Conservation (phyloP, 2,113 vertebrate species). For the Zosterops pallidus region DNA sequence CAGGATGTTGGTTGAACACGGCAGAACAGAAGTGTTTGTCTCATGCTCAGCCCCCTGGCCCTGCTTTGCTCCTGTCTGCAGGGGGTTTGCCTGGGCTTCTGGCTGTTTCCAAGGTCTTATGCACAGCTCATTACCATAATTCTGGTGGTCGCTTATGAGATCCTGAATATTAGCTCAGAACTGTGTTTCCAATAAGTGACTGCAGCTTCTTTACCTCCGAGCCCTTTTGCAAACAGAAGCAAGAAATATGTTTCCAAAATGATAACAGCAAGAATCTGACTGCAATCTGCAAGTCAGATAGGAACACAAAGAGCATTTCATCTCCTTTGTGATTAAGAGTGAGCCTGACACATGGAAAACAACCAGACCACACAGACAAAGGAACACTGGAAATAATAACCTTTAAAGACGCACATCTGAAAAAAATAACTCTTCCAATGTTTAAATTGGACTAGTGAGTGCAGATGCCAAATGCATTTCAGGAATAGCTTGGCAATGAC, state of each 20-base stretch:
- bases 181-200: neutral
- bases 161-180: neutral
- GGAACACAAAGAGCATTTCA: slow-evolving; percentile 41
- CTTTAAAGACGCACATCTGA: slow-evolving; percentile 50
- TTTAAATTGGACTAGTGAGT: slow-evolving; percentile 27
- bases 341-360: slow-evolving; percentile 37
- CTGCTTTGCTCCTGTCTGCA: neutral
- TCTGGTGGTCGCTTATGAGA: neutral
- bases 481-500: slow-evolving; percentile 63
- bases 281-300: slow-evolving; percentile 41
- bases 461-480: slow-evolving; percentile 57
- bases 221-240: neutral
- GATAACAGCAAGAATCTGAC: neutral
- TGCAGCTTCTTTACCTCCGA: neutral
- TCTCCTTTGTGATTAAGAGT: slow-evolving; percentile 37
- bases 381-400: slow-evolving; percentile 37
- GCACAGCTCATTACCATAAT: neutral
- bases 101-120: neutral
- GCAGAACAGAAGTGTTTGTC: neutral
- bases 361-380: slow-evolving; percentile 56
- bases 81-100: neutral
- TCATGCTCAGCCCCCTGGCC: neutral
- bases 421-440: slow-evolving; percentile 14
- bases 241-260: neutral
- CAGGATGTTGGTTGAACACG: neutral